Percentiles rank a stretch among this genome's conserved stretches.
phyloP scores from a whole-genome alignment of 2,797 vertebrate genomes.

The Staurois parvus region DNA sequence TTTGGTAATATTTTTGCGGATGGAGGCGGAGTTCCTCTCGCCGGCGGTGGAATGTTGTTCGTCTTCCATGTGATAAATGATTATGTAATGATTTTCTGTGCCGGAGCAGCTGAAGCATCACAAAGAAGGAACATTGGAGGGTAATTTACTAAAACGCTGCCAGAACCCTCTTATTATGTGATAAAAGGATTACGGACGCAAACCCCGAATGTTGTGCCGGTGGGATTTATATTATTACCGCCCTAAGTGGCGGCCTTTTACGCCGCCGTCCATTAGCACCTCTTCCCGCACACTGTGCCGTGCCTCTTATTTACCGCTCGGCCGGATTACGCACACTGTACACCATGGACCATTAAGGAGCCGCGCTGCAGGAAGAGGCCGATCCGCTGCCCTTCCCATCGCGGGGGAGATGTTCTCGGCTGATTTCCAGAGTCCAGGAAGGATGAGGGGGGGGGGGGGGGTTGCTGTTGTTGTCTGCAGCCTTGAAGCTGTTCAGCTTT shows the following conservation, averaged over 20 bases:
- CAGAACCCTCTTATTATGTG: slow-evolving; percentile 50
- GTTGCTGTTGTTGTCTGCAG: too few relatives aligned
- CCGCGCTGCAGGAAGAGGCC: not conserved
- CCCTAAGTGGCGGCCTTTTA: not conserved
- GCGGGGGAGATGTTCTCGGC: too few relatives aligned
- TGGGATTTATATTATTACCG: slow-evolving; percentile 28
- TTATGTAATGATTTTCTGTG: slow-evolving; percentile 36
- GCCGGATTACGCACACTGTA: not conserved
- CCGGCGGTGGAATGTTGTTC: not conserved
- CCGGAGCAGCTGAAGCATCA: slow-evolving; percentile 2
- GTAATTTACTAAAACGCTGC: slow-evolving; percentile 22
- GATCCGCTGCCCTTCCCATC: too few relatives aligned
- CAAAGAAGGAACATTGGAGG: not conserved
- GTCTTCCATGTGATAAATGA: slow-evolving; percentile 13
- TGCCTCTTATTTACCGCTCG: not conserved
- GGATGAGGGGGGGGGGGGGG: too few relatives aligned
- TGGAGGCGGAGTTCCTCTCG: not conserved
- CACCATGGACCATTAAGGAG: not conserved
- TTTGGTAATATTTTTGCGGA: slow-evolving; percentile 1
- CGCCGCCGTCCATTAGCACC: slow-evolving; percentile 44
- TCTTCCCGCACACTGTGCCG: not conserved
- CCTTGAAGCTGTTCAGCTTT: too few relatives aligned
- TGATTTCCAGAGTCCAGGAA: too few relatives aligned
- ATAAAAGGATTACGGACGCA: slow-evolving; percentile 33
- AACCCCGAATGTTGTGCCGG: slow-evolving; percentile 14